Base-by-base conservation (phyloP, 2,797 vertebrate genomes). In the Alcedo atthis region DNA sequence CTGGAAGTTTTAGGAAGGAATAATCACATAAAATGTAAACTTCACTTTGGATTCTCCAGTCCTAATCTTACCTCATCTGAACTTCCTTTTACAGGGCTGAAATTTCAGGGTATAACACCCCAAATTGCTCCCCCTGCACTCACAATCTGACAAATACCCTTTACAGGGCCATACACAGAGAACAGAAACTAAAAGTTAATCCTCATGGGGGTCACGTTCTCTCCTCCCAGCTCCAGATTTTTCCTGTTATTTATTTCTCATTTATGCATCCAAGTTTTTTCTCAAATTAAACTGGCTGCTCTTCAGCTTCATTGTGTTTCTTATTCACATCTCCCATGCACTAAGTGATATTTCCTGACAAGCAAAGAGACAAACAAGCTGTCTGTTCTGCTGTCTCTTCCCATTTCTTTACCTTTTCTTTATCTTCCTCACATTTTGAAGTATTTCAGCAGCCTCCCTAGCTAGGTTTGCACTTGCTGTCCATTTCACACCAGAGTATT, bases 191-290 rank as follows among this genome's bases (percentile, higher is more conserved):
- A 63, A 42, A 69, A 81, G 15, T 30, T 61, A 64, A 57, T 77
- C 15, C 24, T 59, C 22, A 8, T 4, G 11, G 14, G 7, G 3
- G 4, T 35, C 4, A 0, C 3, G 28, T 33, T 6, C 7, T 12
- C 30, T 51, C 32, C 32, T 66, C 20, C 16, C 42, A 55, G 4
- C 18, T 48, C 15, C 37, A 48, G 7, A 18, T 57, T 79, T 82
- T 33, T 66, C 24, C 43, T 35, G 25, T 32, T 32, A n/a, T 42
- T 79, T 82, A 63, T 67, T 70, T 85, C 53, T 54, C 2, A 74
- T 62, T 69, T 87, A 77, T 11, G 66, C 69, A 74, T 37, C 24
- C 57, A 63, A 40, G 6, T 9, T 28, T 63, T 80, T 74, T 74
- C 66, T 63, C 1, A 7, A 81, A 57, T 43, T 45, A n/a, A 71